Evolutionary conservation across 2,113 vertebrate species (phyloP).

Genomic region (Boulengeromyrus knoepffleri): DNA sequence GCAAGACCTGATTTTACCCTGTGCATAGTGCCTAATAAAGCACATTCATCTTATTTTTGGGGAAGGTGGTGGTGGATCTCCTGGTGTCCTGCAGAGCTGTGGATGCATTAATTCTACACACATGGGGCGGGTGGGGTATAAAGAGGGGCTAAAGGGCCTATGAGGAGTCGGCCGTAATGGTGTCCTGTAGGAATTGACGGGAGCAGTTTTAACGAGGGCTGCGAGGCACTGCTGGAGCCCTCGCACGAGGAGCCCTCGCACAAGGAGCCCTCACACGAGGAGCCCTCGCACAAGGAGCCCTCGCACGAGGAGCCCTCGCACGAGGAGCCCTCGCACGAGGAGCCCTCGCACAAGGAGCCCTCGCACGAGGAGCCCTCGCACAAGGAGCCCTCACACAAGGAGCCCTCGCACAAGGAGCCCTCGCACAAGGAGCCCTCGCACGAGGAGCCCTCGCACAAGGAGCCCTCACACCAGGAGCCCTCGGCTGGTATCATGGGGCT

Average conservation of each 20-base stretch:
- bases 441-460: slow-evolving; percentile 33
- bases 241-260: slow-evolving; percentile 34
- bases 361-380: slow-evolving; percentile 34
- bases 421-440: slow-evolving; percentile 32
- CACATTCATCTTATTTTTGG: slow-evolving; percentile 52
- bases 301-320: slow-evolving; percentile 34
- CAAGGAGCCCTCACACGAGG: slow-evolving; percentile 29
- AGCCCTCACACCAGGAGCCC: slow-evolving; percentile 30
- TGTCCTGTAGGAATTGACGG: slow-evolving; percentile 59
- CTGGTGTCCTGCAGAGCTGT: slow-evolving; percentile 51
- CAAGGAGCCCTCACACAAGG: slow-evolving; percentile 29
- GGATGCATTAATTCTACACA: slow-evolving; percentile 65
- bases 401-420: too few species aligned
- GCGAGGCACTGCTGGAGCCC: slow-evolving; percentile 41
- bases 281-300: slow-evolving; percentile 31
- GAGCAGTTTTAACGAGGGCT: slow-evolving; percentile 46
- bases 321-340: slow-evolving; percentile 30
- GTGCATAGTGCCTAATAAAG: slow-evolving; percentile 48
- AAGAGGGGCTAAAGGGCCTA: slow-evolving; percentile 41
- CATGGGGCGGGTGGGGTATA: slow-evolving; percentile 30
- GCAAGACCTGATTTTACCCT: slow-evolving; percentile 33
- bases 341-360: slow-evolving; percentile 34
- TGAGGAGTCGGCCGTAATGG: slow-evolving; percentile 51
- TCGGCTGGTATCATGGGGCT: slow-evolving; percentile 5
- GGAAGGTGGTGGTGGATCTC: slow-evolving; percentile 33